Percentiles rank a stretch among this genome's conserved stretches.
phyloP scores from a whole-genome alignment of 2,113 vertebrate species.

The Drymodes brunneopygia region DNA sequence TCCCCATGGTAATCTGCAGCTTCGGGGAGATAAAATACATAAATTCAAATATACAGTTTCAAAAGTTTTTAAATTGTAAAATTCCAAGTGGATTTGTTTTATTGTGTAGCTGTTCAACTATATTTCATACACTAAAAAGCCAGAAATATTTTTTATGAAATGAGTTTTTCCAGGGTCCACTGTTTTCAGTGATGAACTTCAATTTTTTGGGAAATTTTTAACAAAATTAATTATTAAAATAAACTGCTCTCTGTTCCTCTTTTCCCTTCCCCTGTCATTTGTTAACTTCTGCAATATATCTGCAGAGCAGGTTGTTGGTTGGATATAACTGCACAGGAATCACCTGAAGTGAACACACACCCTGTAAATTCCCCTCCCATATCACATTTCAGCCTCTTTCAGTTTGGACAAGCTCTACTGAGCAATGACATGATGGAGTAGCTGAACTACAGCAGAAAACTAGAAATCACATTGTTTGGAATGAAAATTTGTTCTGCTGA shows the following conservation, averaged over 20 bases:
- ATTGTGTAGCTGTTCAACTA: not conserved
- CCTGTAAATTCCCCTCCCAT: not conserved
- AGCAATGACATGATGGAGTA: not conserved
- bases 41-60: not conserved
- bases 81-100: not conserved
- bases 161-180: rapidly evolving
- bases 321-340: not conserved
- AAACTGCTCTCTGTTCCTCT: not conserved
- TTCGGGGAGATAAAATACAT: not conserved
- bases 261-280: not conserved
- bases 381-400: not conserved
- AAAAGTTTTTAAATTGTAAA: not conserved
- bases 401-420: not conserved
- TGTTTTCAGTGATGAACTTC: not conserved
- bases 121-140: not conserved
- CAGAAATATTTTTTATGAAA: not conserved
- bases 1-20: not conserved
- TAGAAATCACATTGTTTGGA: not conserved
- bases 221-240: not conserved
- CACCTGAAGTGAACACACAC: not conserved
- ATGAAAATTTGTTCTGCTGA: not conserved
- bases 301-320: not conserved
- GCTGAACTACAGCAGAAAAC: not conserved
- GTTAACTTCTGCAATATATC: not conserved
- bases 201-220: not conserved